Evolutionary conservation across 2,888 invertebrate species (phyloP), one percentile per base, ranked within the genome.

Genomic region (Chloromyia formosa): DNA sequence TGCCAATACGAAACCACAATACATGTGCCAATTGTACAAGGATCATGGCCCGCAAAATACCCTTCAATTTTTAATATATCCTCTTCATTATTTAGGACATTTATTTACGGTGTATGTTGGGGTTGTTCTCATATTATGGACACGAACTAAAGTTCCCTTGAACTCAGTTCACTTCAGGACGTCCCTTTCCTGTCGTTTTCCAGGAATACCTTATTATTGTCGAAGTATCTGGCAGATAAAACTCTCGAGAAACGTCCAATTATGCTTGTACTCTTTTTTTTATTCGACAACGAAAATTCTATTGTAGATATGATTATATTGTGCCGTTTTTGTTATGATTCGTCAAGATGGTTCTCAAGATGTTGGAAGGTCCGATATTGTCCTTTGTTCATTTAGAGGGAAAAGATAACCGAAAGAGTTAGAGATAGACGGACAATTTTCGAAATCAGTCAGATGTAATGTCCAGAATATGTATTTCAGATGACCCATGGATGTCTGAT

Each of bases 161-260:
- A 35, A 35, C 27, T 35, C 27, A 35, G 12, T 3, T 12, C 42
- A 42, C 42, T 42, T 9, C 4, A 49, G 20, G 20, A 49, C 27
- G 54, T n/a, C 18, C 16, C 27, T 45, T 35, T 56, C 9, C 18
- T 2, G 54, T 35, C 66, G 9, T 14, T 66, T 66, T 49, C 61
- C 10, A 27, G 27, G 1, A 61, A 27, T 61, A 22, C 14, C 10
- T 27, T 61, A 7, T 61, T 27, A 22, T 22, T 45, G 18, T 12
- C 45, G 45, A 49, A 4, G 66, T 45, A 66, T 66, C 45, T 45
- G n/a, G 49, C 35, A 42, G 58, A 71, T 71, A 56, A 56, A 58
- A 71, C 71, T 58, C 56, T 56, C 58, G 69, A 69, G 53, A 66
- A 69, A 69, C 1, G 53, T 54, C 69, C 71, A 56, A 71, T 71